phyloP scores from a whole-genome alignment of 2,888 invertebrate genomes.

The Hyles lineata region DNA sequence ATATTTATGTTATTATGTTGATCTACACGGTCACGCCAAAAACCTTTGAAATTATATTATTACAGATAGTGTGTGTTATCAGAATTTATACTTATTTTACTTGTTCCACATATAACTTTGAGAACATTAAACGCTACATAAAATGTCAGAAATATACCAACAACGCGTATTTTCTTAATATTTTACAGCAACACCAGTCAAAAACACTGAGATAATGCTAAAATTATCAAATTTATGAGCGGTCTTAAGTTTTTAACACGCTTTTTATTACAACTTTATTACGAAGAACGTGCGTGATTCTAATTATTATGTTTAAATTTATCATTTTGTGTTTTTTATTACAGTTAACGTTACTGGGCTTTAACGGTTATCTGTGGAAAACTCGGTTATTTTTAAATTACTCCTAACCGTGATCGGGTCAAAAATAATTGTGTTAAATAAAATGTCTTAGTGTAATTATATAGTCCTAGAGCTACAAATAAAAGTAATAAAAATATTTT shows the following conservation, averaged over 20 bases:
- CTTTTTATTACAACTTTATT: constrained; percentile 22
- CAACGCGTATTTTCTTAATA: too few species aligned
- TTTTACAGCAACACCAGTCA: not conserved
- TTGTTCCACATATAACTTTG: not conserved
- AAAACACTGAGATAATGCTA: constrained; percentile 11
- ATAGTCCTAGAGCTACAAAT: not conserved
- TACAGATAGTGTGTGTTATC: too few species aligned
- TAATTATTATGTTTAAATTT: constrained; percentile 23
- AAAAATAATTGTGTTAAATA: not conserved
- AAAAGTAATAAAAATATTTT: not conserved
- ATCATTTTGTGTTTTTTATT: constrained; percentile 18
- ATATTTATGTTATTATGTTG: too few species aligned
- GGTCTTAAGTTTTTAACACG: not conserved
- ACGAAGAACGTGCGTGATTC: not conserved
- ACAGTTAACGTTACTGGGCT: not conserved
- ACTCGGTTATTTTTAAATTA: not conserved
- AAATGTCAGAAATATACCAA: not conserved
- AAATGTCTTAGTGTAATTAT: not conserved
- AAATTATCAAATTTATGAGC: constrained; percentile 12
- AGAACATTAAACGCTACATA: not conserved
- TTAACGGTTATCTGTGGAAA: not conserved
- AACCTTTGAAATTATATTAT: too few species aligned
- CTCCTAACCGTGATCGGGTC: not conserved
- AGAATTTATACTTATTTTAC: too few species aligned
- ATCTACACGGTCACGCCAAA: too few species aligned